Conservation (phyloP, 2,113 vertebrate species). For the Chloropsis cyanopogon region DNA sequence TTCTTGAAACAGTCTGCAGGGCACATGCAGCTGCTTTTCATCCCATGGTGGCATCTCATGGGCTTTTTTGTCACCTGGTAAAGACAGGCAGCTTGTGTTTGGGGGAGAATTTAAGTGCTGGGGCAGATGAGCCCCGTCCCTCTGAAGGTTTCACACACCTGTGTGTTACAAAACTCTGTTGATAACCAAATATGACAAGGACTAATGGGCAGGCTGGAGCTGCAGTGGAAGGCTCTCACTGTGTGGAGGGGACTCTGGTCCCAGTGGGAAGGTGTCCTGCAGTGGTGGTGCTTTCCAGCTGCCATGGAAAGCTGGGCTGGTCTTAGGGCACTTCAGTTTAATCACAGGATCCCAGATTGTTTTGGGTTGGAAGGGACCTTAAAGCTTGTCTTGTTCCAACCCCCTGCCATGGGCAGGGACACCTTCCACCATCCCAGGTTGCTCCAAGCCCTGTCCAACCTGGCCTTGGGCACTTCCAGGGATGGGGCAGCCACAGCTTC, state of each 20-base stretch:
- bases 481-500: neutral
- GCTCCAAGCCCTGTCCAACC: fast-evolving
- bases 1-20: neutral
- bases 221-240: neutral
- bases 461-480: neutral
- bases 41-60: neutral
- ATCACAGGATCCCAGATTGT: neutral
- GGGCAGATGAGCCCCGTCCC: neutral
- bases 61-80: neutral
- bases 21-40: neutral
- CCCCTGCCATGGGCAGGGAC: neutral
- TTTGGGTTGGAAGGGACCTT: too few relatives aligned
- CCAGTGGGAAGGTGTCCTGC: neutral
- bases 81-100: neutral
- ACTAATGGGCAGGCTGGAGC: neutral
- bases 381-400: neutral
- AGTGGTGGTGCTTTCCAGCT: neutral
- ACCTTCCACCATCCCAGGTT: fast-evolving
- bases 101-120: neutral
- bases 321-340: neutral
- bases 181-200: fast-evolving
- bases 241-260: neutral
- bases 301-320: fast-evolving
- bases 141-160: neutral
- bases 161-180: fast-evolving